Evolutionary conservation across 2,888 invertebrate species (phyloP), one percentile per base, ranked within the genome.

Genomic region (Nemurella pictetii): DNA sequence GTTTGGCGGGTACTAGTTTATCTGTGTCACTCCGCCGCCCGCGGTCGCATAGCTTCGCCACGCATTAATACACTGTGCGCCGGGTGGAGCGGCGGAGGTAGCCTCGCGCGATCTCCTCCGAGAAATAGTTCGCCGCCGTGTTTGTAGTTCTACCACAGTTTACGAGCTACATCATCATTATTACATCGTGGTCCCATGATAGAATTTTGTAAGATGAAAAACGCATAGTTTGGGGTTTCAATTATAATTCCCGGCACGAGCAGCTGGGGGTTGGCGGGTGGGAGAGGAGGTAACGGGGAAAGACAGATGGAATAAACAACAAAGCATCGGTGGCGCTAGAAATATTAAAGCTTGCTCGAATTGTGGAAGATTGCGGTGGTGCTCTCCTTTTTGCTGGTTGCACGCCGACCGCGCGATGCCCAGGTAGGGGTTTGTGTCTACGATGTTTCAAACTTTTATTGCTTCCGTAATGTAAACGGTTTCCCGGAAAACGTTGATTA

Each of bases 21-120:
- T 82, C 82, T 72, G 82, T 82, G 82, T 82, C 82, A 82, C 72
- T 72, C 82, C 80, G 80, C 80, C 80, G 26, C n/a, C 55, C 55
- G 55, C 55, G 55, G 55, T 55, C 55, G 55, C 55, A 55, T 55
- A 55, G 55, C 55, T 55, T 55, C 55, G 20, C 55, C 55, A 55
- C 55, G 55, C 55, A 55, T 55, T 55, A 55, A 55, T 55, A 55
- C 20, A 55, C 55, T 15, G 55, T 55, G 55, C 20, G 12, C 32
- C 20, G 55, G 2, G 55, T 55, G 55, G 15, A 55, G 9, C 15
- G 55, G 20, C 2, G 4, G 32, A 7, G 55, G 15, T 55, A 55
- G 15, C 55, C 20, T 20, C 55, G 55, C 55, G 55, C 55, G 9
- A 20, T 3, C 32, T 5, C 32, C 32, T 5, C 55, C 20, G 20